These are phyloP conservation scores for Patagioenas fasciata DNA, from an alignment of 2,113 vertebrate species.

Conservation along the genomic window DNA sequence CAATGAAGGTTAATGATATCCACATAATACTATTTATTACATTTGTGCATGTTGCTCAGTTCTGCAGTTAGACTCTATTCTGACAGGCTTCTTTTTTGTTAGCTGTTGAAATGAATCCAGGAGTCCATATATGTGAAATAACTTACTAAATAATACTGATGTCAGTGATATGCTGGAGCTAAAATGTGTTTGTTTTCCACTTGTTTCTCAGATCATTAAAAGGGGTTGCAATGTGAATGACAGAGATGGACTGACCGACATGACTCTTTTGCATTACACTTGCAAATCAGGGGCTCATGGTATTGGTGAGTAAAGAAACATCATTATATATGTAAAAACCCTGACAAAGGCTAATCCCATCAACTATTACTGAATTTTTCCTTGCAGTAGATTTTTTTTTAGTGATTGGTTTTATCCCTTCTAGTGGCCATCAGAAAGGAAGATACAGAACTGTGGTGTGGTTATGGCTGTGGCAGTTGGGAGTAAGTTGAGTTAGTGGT, in stretches of 20 bases:
- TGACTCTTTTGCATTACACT: slow-evolving; percentile 96
- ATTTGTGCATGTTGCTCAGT: background rate
- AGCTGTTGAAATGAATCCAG: background rate
- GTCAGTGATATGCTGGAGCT: background rate
- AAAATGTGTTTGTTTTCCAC: background rate
- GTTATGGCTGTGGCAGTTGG: background rate
- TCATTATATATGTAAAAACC: background rate
- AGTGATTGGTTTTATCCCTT: background rate
- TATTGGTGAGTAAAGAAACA: slow-evolving; percentile 82
- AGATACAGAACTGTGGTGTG: background rate
- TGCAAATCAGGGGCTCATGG: slow-evolving; percentile 97
- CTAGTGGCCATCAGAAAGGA: background rate
- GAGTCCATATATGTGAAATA: background rate
- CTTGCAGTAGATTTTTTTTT: background rate
- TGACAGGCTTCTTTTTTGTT: background rate
- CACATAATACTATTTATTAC: background rate
- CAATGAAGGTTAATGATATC: background rate
- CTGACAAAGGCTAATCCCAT: background rate
- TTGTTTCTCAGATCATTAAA: slow-evolving; percentile 85
- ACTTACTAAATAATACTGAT: background rate
- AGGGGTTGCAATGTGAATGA: slow-evolving; percentile 95
- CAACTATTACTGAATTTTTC: background rate
- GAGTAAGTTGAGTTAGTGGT: background rate
- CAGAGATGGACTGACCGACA: slow-evolving; percentile 94
- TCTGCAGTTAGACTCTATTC: background rate